A percentile compares a stretch with the other conserved stretches of the same genome.
Evolutionary conservation across 2,888 invertebrate genomes (phyloP).

Genomic region (Drosophila demipolita): DNA sequence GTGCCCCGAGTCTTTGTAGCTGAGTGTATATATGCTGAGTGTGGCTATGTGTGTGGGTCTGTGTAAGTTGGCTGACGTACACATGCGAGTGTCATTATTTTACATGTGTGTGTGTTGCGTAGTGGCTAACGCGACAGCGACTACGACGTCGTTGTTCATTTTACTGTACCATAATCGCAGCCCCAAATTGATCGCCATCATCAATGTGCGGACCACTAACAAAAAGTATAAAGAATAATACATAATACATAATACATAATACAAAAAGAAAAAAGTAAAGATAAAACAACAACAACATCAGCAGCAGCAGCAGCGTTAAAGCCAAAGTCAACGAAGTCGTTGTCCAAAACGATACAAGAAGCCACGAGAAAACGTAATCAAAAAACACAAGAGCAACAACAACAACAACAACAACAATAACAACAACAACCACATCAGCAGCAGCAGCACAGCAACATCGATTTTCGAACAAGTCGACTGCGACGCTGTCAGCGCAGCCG

Average conservation of each 20-base stretch:
- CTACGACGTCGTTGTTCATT: slow-evolving; percentile 66
- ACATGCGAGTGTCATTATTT: slow-evolving; percentile 51
- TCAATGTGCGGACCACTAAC: slow-evolving; percentile 69
- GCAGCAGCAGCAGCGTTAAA: slow-evolving; percentile 34
- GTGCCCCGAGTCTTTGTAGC: slow-evolving; percentile 41
- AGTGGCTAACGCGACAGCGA: slow-evolving; percentile 55
- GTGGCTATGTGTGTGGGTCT: slow-evolving; percentile 19
- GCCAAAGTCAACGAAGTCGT: slow-evolving; percentile 58
- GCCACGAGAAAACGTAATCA: slow-evolving; percentile 80
- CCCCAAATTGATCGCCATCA: slow-evolving; percentile 82
- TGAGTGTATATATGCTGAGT: slow-evolving; percentile 6
- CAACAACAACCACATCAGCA: slow-evolving; percentile 1
- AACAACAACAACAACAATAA: slow-evolving; percentile 34
- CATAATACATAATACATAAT: slow-evolving; percentile 65
- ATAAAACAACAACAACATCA: slow-evolving; percentile 28
- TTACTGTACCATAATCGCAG: slow-evolving; percentile 80
- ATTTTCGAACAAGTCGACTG: slow-evolving; percentile 72
- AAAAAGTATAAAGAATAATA: slow-evolving; percentile 65
- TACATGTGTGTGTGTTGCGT: slow-evolving; percentile 55
- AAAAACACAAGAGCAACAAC: slow-evolving; percentile 48
- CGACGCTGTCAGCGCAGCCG: slow-evolving; percentile 33
- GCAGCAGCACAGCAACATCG: slow-evolving; percentile 62
- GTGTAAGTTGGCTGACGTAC: slow-evolving; percentile 45
- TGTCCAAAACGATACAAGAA: slow-evolving; percentile 55
- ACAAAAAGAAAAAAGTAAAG: slow-evolving; percentile 31